Evolutionary conservation across 2,113 vertebrate genomes (phyloP), one percentile per base, ranked within the genome.

Genomic region (Phalacrocorax pelagicus): DNA sequence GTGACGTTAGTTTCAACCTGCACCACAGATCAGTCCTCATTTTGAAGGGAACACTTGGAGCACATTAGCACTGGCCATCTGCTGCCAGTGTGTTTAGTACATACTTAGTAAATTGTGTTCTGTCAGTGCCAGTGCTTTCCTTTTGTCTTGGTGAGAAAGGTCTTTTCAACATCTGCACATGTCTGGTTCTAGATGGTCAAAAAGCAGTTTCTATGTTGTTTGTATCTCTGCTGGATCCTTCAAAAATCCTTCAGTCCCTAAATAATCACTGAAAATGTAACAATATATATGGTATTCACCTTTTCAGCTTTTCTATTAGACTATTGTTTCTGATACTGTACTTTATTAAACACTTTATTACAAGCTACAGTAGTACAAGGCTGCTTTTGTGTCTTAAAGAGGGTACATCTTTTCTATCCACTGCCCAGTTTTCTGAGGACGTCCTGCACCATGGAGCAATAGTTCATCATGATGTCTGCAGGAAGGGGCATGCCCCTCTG

Each of bases 331-430:
- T 95, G 96, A 94, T 87, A 93, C 92, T 97, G 89, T 96, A 95
- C 93, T 97, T 97, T 97, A 98, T 98, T 97, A 98, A 98, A 97
- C 94, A 97, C 92, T 98, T 97, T 96, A 93, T 94, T 96, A 97
- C 96, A 98, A 96, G 94, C 94, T 88, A 91, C 65, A 90, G 80
- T 72, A 81, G 59, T 51, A 58, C 55, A 55, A 75, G 77, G 86
- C 74, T 91, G 83, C 80, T 83, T 90, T 66, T 84, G 79, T 94
- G 58, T 30, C 42, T 40, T 24, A 5, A 44, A 46, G 29, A 72
- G 42, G 74, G 52, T 8, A 14, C 32, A 51, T 23, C 46, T 59
- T 34, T 79, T 69, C 69, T 62, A 3, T 12, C 16, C 9, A 0
- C 49, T 70, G 58, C 49, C 30, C 55, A 75, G 85, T 9, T 32